phyloP scores from a whole-genome alignment of 2,888 invertebrate species.

The Thereva unica region DNA sequence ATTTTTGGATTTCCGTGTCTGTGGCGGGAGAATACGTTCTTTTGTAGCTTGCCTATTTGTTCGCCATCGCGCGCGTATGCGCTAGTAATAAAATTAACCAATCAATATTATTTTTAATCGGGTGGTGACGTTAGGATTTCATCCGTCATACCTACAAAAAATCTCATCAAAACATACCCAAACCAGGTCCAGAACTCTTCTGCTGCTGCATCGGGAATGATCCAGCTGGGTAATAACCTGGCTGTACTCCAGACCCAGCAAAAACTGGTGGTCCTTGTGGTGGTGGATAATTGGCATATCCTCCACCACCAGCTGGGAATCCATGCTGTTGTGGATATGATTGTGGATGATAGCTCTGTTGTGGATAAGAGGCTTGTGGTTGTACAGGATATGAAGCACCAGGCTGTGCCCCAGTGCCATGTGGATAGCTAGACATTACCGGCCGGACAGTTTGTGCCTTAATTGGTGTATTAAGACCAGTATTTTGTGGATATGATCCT shows the following conservation, averaged over 20 bases:
- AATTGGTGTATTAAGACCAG: slow-evolving; percentile 48
- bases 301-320: slow-evolving; percentile 11
- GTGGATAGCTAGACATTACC: slow-evolving; percentile 43
- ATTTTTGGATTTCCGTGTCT: too few relatives aligned
- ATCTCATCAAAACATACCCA: slow-evolving; percentile 48
- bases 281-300: slow-evolving; percentile 19
- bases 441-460: slow-evolving; percentile 48
- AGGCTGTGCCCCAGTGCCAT: slow-evolving; percentile 21
- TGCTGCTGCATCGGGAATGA: slow-evolving; percentile 27
- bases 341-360: slow-evolving; percentile 39
- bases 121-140: too few relatives aligned
- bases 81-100: too few relatives aligned
- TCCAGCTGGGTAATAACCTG: slow-evolving; percentile 40
- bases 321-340: slow-evolving; percentile 31
- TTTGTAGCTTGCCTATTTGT: too few relatives aligned
- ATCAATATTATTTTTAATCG: too few relatives aligned
- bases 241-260: slow-evolving; percentile 32
- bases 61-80: too few relatives aligned
- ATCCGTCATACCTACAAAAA: too few relatives aligned
- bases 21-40: too few relatives aligned
- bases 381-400: slow-evolving; percentile 42
- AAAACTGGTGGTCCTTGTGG: slow-evolving; percentile 33
- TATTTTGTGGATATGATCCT: background rate
- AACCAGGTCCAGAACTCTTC: slow-evolving; percentile 51
- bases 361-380: slow-evolving; percentile 45